Percentiles rank a stretch among this genome's conserved stretches.
Evolutionary conservation across 2,888 invertebrate species (phyloP).

Genomic region (Aethes cnicana): DNA sequence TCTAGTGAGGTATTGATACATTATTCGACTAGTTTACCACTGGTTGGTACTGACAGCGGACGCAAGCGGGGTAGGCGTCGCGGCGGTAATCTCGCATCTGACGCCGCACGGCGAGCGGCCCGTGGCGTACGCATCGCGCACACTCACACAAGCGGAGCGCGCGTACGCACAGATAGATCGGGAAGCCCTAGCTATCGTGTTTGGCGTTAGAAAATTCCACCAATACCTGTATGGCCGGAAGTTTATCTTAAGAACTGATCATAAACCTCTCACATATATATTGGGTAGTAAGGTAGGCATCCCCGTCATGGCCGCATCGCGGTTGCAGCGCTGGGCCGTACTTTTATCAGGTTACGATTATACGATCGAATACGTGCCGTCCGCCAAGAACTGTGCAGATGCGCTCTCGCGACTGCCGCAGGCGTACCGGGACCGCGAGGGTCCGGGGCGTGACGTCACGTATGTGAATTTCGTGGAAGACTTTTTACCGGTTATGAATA

Average conservation of each 20-base stretch:
- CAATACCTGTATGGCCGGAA: slow-evolving; percentile 6
- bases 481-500: neutral
- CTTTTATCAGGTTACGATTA: slow-evolving; percentile 30
- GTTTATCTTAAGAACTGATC: slow-evolving; percentile 16
- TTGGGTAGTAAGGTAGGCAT: slow-evolving; percentile 21
- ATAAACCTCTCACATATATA: slow-evolving; percentile 13
- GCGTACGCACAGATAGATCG: slow-evolving; percentile 10
- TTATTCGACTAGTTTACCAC: neutral
- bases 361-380: slow-evolving; percentile 29
- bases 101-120: neutral
- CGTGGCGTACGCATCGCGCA: slow-evolving; percentile 9
- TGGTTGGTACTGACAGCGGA: slow-evolving; percentile 1
- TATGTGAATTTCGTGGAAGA: slow-evolving; percentile 10
- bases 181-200: neutral
- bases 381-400: slow-evolving; percentile 28
- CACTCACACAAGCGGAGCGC: neutral
- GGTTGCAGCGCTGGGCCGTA: slow-evolving; percentile 28
- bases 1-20: slow-evolving; percentile 8
- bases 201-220: neutral
- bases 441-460: slow-evolving; percentile 38
- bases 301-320: slow-evolving; percentile 28
- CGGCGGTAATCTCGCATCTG: neutral
- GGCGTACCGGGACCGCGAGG: too few species aligned
- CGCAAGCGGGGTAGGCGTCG: neutral
- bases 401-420: slow-evolving; percentile 23